Conservation (phyloP, 1,140 invertebrate genomes). For the Dreissena polymorpha region DNA sequence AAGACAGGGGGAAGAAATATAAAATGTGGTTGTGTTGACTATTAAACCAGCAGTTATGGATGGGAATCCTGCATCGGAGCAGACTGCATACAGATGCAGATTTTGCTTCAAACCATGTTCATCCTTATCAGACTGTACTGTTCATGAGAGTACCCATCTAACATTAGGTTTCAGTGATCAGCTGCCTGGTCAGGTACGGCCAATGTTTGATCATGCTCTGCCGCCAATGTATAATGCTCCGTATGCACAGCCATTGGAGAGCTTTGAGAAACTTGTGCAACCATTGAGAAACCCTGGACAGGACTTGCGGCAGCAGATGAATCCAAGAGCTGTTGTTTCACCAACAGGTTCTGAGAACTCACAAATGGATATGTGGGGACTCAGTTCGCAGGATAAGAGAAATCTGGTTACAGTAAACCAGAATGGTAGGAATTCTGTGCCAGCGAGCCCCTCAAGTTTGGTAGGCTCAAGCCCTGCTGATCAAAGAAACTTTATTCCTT, state of each 20-base stretch:
- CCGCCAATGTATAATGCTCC: conserved; percentile 14
- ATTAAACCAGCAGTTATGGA: conserved; percentile 4
- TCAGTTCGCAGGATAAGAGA: conserved; percentile 6
- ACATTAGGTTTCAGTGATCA: not conserved
- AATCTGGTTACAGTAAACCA: conserved; percentile 4
- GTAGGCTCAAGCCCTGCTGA: conserved; percentile 29
- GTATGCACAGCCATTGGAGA: conserved; percentile 12
- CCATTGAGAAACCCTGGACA: conserved; percentile 26
- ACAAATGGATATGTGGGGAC: not conserved
- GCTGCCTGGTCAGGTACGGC: not conserved
- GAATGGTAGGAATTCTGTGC: conserved; percentile 26
- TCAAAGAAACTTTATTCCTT: conserved; percentile 26
- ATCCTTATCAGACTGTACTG: conserved; percentile 16
- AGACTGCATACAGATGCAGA: conserved; percentile 19
- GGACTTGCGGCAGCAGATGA: conserved; percentile 1
- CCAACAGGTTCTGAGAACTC: conserved; percentile 7
- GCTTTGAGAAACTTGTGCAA: conserved; percentile 46
- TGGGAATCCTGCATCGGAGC: conserved; percentile 20
- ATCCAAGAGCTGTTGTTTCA: conserved; percentile 3
- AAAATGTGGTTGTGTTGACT: too few relatives aligned
- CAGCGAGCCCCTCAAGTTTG: conserved; percentile 29
- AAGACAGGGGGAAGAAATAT: too few relatives aligned
- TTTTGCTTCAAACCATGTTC: conserved; percentile 26
- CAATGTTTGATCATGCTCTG: conserved; percentile 3
- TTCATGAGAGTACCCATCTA: conserved; percentile 39